Percentiles rank a stretch among this genome's conserved stretches.
These are phyloP conservation scores for Porites lutea DNA, from an alignment of 64 coral and sea anemone species.

Conservation along the genomic window DNA sequence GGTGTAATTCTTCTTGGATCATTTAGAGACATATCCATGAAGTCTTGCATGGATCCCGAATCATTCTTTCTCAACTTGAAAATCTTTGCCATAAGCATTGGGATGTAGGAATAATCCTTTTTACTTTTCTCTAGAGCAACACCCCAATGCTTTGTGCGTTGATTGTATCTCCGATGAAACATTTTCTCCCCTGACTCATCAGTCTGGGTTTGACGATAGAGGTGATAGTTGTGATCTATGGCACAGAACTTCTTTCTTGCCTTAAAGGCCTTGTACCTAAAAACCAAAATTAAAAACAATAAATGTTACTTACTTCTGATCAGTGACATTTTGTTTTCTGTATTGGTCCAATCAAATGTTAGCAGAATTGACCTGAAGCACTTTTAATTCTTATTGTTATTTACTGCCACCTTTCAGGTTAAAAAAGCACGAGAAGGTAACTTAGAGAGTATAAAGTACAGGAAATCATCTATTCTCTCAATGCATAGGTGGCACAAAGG, in stretches of 20 bases:
- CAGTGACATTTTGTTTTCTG: too few relatives aligned
- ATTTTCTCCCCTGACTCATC: slow-evolving; percentile 11
- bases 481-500: too few relatives aligned
- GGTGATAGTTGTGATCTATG: slow-evolving; percentile 47
- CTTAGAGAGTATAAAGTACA: too few relatives aligned
- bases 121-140: background rate
- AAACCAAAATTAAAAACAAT: background rate
- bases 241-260: slow-evolving; percentile 41
- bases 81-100: slow-evolving; percentile 39
- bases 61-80: slow-evolving; percentile 26
- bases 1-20: slow-evolving; percentile 22
- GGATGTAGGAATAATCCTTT: slow-evolving; percentile 31
- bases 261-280: slow-evolving; percentile 54
- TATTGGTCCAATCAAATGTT: too few relatives aligned
- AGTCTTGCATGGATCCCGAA: slow-evolving; percentile 37
- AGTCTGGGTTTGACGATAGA: background rate
- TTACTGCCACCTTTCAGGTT: too few relatives aligned
- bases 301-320: background rate
- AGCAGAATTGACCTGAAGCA: too few relatives aligned
- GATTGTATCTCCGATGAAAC: background rate
- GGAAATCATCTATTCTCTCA: too few relatives aligned
- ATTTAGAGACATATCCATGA: slow-evolving; percentile 31
- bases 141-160: background rate
- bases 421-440: too few relatives aligned
- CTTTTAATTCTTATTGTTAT: too few relatives aligned